phyloP scores from a whole-genome alignment of 1,140 invertebrate species.

The Anoplophora glabripennis region DNA sequence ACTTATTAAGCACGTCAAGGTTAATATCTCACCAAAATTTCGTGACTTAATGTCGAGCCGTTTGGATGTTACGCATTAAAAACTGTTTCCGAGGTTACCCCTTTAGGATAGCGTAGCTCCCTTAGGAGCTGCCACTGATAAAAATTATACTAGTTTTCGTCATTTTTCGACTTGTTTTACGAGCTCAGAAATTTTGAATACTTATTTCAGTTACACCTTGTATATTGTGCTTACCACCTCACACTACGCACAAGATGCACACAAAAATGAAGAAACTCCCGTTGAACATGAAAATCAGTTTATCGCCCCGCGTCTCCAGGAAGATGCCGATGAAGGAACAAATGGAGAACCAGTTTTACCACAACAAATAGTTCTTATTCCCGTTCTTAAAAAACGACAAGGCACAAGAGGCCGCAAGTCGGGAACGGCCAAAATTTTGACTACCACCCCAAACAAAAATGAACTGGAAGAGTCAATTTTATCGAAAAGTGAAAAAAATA shows the following conservation, averaged over 20 bases:
- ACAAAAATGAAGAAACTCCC: background rate
- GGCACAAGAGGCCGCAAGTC: conserved; percentile 12
- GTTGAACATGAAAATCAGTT: background rate
- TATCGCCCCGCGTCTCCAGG: background rate
- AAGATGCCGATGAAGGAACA: background rate
- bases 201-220: no score
- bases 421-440: conserved; percentile 21
- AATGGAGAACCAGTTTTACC: background rate
- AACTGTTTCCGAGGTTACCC: no score
- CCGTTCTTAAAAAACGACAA: conserved; percentile 4
- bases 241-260: conserved; percentile 44
- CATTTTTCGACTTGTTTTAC: no score
- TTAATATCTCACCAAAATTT: no score
- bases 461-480: background rate
- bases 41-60: no score
- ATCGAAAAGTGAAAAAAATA: no score
- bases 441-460: conserved; percentile 10
- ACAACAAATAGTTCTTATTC: conserved; percentile 4
- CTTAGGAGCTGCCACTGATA: no score
- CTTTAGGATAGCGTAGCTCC: no score
- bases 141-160: no score
- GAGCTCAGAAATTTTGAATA: no score
- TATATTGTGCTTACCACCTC: conserved; percentile 42
- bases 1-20: no score
- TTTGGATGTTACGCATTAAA: no score